A percentile compares a stretch with the other conserved stretches of the same genome.
Conservation (phyloP, 2,888 invertebrate species). For the Nineta flava region DNA sequence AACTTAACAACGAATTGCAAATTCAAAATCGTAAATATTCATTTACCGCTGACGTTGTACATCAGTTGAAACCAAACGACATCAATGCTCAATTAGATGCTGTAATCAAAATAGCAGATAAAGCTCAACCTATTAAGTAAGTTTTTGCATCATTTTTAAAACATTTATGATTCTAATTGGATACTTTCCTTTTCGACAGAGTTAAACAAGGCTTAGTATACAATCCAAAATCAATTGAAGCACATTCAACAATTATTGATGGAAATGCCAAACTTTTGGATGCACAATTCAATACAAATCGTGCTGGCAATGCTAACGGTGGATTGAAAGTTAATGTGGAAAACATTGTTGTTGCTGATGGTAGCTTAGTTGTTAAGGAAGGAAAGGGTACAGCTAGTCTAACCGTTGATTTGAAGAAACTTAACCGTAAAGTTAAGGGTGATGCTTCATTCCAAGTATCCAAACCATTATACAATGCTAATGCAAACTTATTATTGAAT, state of each 20-base stretch:
- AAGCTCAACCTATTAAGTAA: conserved; percentile 39
- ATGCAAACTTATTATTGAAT: conserved; percentile 47
- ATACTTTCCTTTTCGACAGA: conserved; percentile 17
- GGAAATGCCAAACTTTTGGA: conserved; percentile 36
- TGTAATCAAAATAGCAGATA: conserved; percentile 36
- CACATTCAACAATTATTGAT: conserved; percentile 33
- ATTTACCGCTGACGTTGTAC: conserved; percentile 38
- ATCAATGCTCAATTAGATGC: conserved; percentile 38
- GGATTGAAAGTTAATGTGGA: conserved; percentile 32
- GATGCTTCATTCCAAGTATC: conserved; percentile 44
- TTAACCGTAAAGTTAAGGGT: conserved; percentile 41
- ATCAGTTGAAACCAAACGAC: conserved; percentile 37
- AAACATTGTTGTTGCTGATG: conserved; percentile 37
- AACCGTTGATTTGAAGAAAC: conserved; percentile 39
- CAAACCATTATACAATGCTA: conserved; percentile 41
- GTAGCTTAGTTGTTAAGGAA: conserved; percentile 43
- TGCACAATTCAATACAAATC: conserved; percentile 32
- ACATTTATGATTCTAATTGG: neutral
- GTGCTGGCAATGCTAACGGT: conserved; percentile 28
- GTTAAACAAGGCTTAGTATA: conserved; percentile 32
- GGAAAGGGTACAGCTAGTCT: conserved; percentile 47
- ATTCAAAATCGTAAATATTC: conserved; percentile 46
- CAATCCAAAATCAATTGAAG: conserved; percentile 30
- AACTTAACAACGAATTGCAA: conserved; percentile 40
- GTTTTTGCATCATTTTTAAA: conserved; percentile 15